Evolutionary conservation across 2,888 invertebrate species (phyloP).

Genomic region (Bombylius major): DNA sequence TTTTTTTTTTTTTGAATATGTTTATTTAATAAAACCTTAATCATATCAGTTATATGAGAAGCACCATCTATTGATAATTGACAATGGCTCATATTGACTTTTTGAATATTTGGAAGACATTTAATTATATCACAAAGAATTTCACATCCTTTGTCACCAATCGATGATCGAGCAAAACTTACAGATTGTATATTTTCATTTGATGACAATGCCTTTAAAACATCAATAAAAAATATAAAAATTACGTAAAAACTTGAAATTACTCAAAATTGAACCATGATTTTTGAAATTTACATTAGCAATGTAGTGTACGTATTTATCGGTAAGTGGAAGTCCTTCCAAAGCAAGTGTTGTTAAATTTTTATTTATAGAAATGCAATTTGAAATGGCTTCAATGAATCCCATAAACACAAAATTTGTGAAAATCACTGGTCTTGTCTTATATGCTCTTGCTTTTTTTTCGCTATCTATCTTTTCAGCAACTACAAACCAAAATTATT

Average conservation of each 20-base stretch:
- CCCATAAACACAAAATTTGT: conserved; percentile 58
- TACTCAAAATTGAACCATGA: not conserved
- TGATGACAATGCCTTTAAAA: conserved; percentile 42
- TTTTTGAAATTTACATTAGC: conserved; percentile 38
- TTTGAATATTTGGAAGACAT: conserved; percentile 51
- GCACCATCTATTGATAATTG: conserved; percentile 52
- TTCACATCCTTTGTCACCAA: conserved; percentile 61
- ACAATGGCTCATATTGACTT: conserved; percentile 56
- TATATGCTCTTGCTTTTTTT: conserved; percentile 48
- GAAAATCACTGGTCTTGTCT: conserved; percentile 49
- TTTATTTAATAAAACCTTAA: conserved; percentile 41
- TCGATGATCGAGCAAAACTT: conserved; percentile 52
- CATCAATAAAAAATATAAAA: not conserved
- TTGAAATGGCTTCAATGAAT: conserved; percentile 49
- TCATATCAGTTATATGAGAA: conserved; percentile 48
- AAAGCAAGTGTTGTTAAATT: conserved; percentile 49
- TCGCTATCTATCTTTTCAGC: conserved; percentile 41
- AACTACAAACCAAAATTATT: conserved; percentile 16
- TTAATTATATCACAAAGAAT: conserved; percentile 55
- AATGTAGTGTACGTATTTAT: conserved; percentile 49
- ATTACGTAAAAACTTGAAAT: not conserved
- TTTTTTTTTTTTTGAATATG: conserved; percentile 44
- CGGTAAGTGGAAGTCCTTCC: conserved; percentile 58
- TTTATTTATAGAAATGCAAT: conserved; percentile 49
- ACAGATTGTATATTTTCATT: conserved; percentile 54